A percentile compares a stretch with the other conserved stretches of the same genome.
These are phyloP conservation scores for Dusona sp. DNA, from an alignment of 2,888 invertebrate species.

Conservation along the genomic window DNA sequence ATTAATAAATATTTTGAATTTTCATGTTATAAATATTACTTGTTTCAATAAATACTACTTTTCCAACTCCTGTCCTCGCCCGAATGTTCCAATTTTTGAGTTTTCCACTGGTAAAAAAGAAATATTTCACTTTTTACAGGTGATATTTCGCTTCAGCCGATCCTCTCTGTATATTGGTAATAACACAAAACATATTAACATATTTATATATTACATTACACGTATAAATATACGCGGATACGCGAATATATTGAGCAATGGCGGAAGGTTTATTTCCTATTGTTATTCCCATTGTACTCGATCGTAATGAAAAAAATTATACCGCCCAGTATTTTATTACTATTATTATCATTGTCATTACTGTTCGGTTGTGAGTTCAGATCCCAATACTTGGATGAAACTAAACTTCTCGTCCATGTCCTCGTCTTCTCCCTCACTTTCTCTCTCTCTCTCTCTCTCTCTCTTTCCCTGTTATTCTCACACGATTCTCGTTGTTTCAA, in stretches of 20 bases:
- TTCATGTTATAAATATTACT: no score
- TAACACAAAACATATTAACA: not conserved
- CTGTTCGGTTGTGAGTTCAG: not conserved
- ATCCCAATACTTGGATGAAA: conserved; percentile 24
- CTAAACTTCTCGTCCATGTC: conserved; percentile 7
- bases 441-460: conserved; percentile 8
- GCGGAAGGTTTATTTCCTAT: conserved; percentile 46
- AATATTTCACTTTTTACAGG: no score
- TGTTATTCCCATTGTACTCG: conserved; percentile 57
- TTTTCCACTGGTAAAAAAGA: not conserved
- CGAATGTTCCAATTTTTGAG: not conserved
- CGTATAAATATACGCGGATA: conserved; percentile 8
- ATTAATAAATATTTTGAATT: no score
- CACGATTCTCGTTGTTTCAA: conserved; percentile 34
- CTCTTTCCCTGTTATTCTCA: conserved; percentile 10
- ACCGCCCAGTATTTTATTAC: conserved; percentile 27
- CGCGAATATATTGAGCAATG: conserved; percentile 35
- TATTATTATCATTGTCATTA: conserved; percentile 19
- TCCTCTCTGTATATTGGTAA: not conserved
- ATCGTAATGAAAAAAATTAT: conserved; percentile 56
- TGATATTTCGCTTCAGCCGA: no score
- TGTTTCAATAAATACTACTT: no score
- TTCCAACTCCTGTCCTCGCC: no score
- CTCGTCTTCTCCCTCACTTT: not conserved
- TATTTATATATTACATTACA: not conserved